These are phyloP conservation scores for Terrapene triunguis DNA, from an alignment of 2,113 vertebrate genomes.

Conservation along the genomic window DNA sequence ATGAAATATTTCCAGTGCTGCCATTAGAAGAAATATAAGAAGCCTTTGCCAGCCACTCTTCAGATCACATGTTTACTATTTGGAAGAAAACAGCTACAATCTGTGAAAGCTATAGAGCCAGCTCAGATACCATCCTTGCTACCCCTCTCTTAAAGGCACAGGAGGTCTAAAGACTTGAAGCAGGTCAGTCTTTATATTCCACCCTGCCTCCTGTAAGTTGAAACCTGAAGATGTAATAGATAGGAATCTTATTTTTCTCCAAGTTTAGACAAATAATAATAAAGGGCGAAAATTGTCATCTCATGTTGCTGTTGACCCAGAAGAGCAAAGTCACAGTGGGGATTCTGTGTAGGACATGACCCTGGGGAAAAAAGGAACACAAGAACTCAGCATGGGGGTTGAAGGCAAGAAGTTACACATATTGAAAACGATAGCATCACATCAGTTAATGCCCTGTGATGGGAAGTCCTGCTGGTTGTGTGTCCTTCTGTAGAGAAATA, in stretches of 20 bases:
- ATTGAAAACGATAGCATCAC: slow-evolving; percentile 32
- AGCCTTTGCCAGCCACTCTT: slow-evolving; percentile 26
- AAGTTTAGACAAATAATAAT: slow-evolving; percentile 55
- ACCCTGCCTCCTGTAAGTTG: neutral
- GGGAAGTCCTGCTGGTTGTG: slow-evolving; percentile 45
- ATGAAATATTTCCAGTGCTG: neutral
- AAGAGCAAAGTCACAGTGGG: slow-evolving; percentile 84
- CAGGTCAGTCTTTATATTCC: neutral
- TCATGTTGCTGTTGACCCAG: slow-evolving; percentile 81
- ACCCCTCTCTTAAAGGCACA: slow-evolving; percentile 49
- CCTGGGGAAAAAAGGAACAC: slow-evolving; percentile 74
- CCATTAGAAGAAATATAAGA: slow-evolving; percentile 31
- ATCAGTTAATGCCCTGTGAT: slow-evolving; percentile 34
- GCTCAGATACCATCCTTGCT: slow-evolving; percentile 17
- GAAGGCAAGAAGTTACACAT: slow-evolving; percentile 68
- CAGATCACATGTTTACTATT: slow-evolving; percentile 18
- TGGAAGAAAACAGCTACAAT: slow-evolving; percentile 36
- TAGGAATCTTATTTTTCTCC: slow-evolving; percentile 35
- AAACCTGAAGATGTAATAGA: slow-evolving; percentile 36
- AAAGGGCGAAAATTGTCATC: slow-evolving; percentile 57
- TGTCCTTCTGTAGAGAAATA: neutral
- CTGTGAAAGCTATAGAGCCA: slow-evolving; percentile 49
- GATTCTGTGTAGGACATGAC: slow-evolving; percentile 81
- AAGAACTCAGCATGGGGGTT: slow-evolving; percentile 76
- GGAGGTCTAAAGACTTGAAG: neutral